phyloP scores from a whole-genome alignment of 2,797 vertebrate genomes.

The Schizopygopsis pylzovi region DNA sequence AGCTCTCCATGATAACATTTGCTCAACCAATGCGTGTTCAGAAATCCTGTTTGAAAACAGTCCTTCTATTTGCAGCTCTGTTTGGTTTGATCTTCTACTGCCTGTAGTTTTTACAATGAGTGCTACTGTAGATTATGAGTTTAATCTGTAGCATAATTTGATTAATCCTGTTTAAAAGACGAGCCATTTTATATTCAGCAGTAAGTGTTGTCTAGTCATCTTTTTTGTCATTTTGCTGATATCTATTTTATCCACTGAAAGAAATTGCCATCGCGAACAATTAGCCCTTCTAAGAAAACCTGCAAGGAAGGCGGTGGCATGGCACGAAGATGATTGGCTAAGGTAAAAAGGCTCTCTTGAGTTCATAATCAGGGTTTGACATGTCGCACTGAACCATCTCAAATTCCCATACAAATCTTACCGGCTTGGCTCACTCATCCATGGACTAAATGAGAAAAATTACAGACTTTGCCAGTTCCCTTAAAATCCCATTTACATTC shows the following conservation, averaged over 20 bases:
- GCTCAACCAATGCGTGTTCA: background rate
- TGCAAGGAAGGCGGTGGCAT: background rate
- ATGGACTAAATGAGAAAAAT: constrained; percentile 88
- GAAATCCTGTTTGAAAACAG: background rate
- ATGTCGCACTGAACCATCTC: constrained; percentile 81
- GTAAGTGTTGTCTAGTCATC: constrained; percentile 10
- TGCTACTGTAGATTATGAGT: background rate
- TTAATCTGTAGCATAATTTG: constrained; percentile 7
- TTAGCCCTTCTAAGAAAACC: constrained; percentile 31
- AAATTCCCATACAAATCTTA: constrained; percentile 82
- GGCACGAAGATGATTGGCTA: constrained; percentile 30
- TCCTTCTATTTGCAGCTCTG: background rate
- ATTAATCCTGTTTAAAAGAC: background rate
- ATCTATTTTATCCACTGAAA: constrained; percentile 34
- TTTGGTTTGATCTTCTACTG: background rate
- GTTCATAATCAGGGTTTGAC: constrained; percentile 83
- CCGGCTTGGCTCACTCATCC: constrained; percentile 83
- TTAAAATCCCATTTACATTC: constrained; percentile 89
- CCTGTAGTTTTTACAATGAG: background rate
- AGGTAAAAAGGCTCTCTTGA: constrained; percentile 71
- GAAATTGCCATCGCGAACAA: constrained; percentile 28
- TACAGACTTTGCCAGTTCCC: constrained; percentile 83
- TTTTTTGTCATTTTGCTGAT: constrained; percentile 30
- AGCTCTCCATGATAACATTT: no score
- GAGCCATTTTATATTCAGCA: background rate